Evolutionary conservation across 2,113 vertebrate species (phyloP).

Genomic region (Anoplopoma fimbria): DNA sequence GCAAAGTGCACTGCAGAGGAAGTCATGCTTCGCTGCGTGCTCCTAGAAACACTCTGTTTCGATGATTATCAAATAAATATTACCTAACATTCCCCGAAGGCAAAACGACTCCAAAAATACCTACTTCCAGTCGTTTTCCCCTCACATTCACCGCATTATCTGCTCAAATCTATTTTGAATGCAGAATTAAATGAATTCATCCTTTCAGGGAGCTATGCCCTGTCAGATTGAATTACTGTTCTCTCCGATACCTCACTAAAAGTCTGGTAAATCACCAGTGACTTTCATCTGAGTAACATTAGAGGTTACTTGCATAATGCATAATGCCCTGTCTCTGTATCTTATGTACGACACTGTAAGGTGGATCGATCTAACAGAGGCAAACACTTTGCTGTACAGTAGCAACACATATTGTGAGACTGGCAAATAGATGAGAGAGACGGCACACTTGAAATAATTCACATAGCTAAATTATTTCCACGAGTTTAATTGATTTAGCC

Average conservation of each 20-base stretch:
- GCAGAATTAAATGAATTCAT: slow-evolving; percentile 52
- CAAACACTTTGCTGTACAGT: background rate
- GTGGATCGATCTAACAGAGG: background rate
- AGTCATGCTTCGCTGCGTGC: slow-evolving; percentile 10
- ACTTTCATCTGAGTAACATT: slow-evolving; percentile 20
- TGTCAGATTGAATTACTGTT: slow-evolving; percentile 48
- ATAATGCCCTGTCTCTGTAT: background rate
- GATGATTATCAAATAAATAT: slow-evolving; percentile 61
- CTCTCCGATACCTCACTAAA: slow-evolving; percentile 4
- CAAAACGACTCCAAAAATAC: slow-evolving; percentile 47
- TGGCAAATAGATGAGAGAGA: background rate
- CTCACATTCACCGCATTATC: slow-evolving; percentile 42
- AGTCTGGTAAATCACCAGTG: background rate
- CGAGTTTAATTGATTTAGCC: slow-evolving; percentile 33
- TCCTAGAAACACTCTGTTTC: slow-evolving; percentile 32
- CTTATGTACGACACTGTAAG: background rate
- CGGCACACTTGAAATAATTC: slow-evolving; percentile 18
- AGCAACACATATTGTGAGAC: background rate
- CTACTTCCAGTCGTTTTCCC: background rate
- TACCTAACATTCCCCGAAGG: slow-evolving; percentile 28
- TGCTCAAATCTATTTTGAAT: slow-evolving; percentile 52
- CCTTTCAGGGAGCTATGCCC: slow-evolving; percentile 27
- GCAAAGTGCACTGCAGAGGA: slow-evolving; percentile 1
- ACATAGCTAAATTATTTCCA: slow-evolving; percentile 20
- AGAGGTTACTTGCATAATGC: slow-evolving; percentile 10